Evolutionary conservation across 1,140 invertebrate genomes (phyloP).

Genomic region (Halyomorpha halys): DNA sequence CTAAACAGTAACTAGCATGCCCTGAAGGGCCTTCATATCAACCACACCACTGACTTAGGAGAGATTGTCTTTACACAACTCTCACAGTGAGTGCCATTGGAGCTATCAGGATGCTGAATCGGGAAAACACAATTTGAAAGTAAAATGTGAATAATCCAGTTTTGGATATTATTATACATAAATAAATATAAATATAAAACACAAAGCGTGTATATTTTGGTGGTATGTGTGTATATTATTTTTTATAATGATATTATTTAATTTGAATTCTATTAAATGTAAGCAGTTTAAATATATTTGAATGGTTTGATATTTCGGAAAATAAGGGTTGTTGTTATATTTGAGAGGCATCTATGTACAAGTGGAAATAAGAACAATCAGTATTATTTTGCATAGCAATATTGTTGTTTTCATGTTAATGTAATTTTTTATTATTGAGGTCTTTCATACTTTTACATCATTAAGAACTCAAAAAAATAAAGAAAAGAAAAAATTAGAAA

Average conservation of each 20-base stretch:
- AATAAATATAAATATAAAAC: background rate
- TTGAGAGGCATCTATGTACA: background rate
- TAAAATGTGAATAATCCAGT: constrained; percentile 5
- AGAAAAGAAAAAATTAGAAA: background rate
- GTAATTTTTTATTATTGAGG: constrained; percentile 4
- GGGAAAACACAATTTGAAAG: background rate
- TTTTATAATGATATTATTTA: background rate
- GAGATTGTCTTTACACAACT: background rate
- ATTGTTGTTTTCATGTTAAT: background rate
- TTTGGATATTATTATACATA: background rate
- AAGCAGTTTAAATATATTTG: background rate
- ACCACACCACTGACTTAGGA: background rate
- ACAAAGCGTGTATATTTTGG: constrained; percentile 1
- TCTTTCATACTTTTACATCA: constrained; percentile 7
- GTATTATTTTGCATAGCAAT: constrained; percentile 8
- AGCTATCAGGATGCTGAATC: background rate
- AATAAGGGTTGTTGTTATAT: background rate
- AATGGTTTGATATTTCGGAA: background rate
- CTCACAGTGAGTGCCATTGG: background rate
- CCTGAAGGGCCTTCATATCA: constrained; percentile 4
- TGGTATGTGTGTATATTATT: background rate
- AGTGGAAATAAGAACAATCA: constrained; percentile 1
- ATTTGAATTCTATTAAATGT: background rate
- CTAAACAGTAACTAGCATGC: background rate
- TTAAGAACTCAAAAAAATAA: constrained; percentile 2